These are phyloP conservation scores for Eupithecia subfuscata DNA, from an alignment of 2,888 invertebrate genomes.

Conservation along the genomic window DNA sequence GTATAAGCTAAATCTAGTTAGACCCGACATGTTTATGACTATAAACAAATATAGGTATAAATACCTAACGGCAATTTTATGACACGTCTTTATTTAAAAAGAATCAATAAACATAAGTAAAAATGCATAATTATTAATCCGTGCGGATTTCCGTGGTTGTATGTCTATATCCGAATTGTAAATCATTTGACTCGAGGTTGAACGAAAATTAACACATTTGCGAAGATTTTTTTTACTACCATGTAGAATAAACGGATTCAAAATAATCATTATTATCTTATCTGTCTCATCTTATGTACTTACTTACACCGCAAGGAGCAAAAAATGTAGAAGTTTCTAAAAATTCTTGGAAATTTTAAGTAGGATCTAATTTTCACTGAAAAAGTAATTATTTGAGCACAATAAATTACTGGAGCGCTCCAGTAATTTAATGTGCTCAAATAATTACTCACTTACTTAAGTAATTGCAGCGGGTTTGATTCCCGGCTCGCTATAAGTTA, in stretches of 20 bases:
- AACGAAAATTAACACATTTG: neutral
- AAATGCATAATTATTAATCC: neutral
- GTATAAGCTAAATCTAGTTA: neutral
- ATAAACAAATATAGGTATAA: neutral
- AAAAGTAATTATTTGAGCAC: neutral
- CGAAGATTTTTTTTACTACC: neutral
- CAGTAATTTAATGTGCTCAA: no score
- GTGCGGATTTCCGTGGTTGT: conserved; percentile 1
- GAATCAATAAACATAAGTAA: neutral
- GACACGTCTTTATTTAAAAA: neutral
- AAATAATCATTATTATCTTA: neutral
- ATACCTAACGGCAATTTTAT: neutral
- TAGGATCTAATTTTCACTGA: neutral
- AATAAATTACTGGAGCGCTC: neutral
- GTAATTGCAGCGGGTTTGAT: neutral
- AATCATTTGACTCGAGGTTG: neutral
- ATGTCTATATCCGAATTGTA: neutral
- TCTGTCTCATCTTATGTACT: neutral
- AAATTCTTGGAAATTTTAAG: neutral
- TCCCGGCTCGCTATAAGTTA: neutral
- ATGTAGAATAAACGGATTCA: neutral
- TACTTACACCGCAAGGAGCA: neutral
- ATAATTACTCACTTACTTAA: no score
- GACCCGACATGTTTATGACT: neutral
- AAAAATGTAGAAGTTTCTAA: neutral